Evolutionary conservation across 2,797 vertebrate genomes (phyloP), one percentile per base, ranked within the genome.

Genomic region (Trichosurus vulpecula): DNA sequence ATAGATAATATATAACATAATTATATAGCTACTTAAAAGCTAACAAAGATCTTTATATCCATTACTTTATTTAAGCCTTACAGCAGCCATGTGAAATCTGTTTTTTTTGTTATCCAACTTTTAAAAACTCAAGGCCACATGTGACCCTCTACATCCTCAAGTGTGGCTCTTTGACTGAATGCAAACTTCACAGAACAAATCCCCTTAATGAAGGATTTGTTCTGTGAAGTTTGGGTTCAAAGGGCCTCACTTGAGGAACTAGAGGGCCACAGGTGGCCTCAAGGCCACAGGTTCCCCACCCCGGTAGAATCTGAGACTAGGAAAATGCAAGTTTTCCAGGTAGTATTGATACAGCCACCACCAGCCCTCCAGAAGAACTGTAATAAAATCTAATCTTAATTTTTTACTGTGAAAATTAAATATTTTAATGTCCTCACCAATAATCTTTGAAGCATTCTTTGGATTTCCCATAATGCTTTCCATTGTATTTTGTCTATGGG

Each of bases 331-430:
- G n/a, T 74, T n/a, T 41, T 6, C n/a, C n/a, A 25, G n/a, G n/a
- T 22, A 22, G 35, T 19, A 41, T 16, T 74, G 6, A 41, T 66
- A n/a, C 1, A n/a, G 61, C 14, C 13, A 66, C 13, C 13, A n/a
- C 16, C 6, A 74, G 66, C 16, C 5, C 16, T 41, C 66, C 6
- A 5, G 57, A 93, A 95, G 57, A 93, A 95, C 19, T 66, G n/a
- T 96, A 91, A 91, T 91, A 91, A 96, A 91, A 90, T 92, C 0
- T 66, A 12, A 29, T 95, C 58, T 31, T 97, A 35, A 93, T 57
- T 94, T 52, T 95, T 56, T 89, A 92, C 16, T 95, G 12, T 89
- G 30, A 92, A 92, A 94, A 90, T 56, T 58, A 0, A 53, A 92
- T 91, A 54, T 91, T 96, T 47, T 93, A 94, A 35, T 22, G 41